Evolutionary conservation across 2,797 vertebrate genomes (phyloP).

Genomic region (Sebastes iracundus): DNA sequence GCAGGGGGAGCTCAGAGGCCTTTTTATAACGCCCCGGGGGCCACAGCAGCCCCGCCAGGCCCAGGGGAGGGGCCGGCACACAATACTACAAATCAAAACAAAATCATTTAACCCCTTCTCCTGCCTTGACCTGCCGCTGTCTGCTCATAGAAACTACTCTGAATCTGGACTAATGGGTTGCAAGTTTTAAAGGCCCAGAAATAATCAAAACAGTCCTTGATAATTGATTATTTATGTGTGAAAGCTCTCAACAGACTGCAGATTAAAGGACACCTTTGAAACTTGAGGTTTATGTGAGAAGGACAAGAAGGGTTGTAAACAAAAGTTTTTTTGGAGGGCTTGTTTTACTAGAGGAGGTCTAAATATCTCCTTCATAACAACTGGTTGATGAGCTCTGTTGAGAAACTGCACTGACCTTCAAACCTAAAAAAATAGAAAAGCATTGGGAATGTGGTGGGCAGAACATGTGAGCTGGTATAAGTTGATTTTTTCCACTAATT

Average conservation of each 20-base stretch:
- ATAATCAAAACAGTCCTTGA: neutral
- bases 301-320: neutral
- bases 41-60: slow-evolving; percentile 56
- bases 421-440: slow-evolving; percentile 11
- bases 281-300: neutral
- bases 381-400: slow-evolving; percentile 12
- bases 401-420: slow-evolving; percentile 11
- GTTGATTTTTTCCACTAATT: neutral
- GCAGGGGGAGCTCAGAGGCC: slow-evolving; percentile 74
- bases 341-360: neutral
- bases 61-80: slow-evolving; percentile 79
- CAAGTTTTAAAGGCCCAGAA: neutral
- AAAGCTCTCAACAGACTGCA: neutral
- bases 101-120: slow-evolving; percentile 78
- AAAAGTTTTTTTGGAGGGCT: neutral
- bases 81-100: slow-evolving; percentile 79
- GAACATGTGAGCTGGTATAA: neutral
- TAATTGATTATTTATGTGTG: neutral
- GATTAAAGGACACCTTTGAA: neutral
- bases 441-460: slow-evolving; percentile 1
- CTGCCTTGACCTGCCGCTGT: slow-evolving; percentile 41
- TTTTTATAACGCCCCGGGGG: slow-evolving; percentile 83
- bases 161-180: neutral
- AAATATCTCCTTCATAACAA: slow-evolving; percentile 17
- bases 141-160: neutral